Evolutionary conservation across 2,888 invertebrate species (phyloP).

Genomic region (Chaetogeoica ovagalla): DNA sequence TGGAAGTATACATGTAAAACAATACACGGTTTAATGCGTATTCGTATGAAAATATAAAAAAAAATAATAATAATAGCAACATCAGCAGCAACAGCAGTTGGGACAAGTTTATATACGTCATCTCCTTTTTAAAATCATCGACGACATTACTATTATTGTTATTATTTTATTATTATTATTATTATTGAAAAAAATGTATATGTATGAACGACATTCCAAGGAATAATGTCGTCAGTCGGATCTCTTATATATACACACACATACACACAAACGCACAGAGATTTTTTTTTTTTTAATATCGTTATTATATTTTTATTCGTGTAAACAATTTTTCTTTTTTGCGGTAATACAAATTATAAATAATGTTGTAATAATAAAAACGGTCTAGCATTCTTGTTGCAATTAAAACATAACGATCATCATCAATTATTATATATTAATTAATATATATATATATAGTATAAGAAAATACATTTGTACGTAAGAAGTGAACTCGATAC

Average conservation of each 20-base stretch:
- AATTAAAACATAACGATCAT: too few relatives aligned
- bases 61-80: conserved; percentile 26
- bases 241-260: not conserved
- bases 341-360: conserved; percentile 7
- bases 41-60: conserved; percentile 22
- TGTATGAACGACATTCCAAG: conserved; percentile 43
- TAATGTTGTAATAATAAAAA: not conserved
- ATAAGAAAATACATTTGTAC: too few relatives aligned
- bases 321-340: not conserved
- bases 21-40: conserved; percentile 15
- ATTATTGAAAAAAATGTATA: not conserved
- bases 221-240: conserved; percentile 33
- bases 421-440: too few relatives aligned
- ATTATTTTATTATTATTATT: conserved; percentile 21
- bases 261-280: too few relatives aligned
- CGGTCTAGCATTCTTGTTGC: too few relatives aligned
- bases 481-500: too few relatives aligned
- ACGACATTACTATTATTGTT: conserved; percentile 49
- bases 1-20: not conserved
- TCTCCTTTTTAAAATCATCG: conserved; percentile 44
- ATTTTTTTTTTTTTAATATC: conserved; percentile 9
- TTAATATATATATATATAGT: too few relatives aligned
- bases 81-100: conserved; percentile 9
- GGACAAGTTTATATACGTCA: conserved; percentile 47
- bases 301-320: conserved; percentile 9